Evolutionary conservation across 2,888 invertebrate genomes (phyloP).

Genomic region (Melanophora roralis): DNA sequence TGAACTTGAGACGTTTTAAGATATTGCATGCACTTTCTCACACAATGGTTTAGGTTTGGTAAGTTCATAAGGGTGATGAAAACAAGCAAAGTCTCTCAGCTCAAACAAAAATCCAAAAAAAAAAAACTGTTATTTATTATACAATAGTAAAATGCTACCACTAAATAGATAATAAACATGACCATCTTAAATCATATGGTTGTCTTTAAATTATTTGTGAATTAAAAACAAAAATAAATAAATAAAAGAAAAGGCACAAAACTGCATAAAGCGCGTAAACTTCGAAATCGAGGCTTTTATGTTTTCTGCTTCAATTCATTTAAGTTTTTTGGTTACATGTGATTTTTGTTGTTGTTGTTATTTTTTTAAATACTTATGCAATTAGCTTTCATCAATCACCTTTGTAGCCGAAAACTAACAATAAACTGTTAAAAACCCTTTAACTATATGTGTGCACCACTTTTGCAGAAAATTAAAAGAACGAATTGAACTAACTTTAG

Average conservation of each 20-base stretch:
- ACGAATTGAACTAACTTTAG: background rate
- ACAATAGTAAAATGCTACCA: too few relatives aligned
- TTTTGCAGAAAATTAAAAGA: background rate
- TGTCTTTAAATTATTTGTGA: too few relatives aligned
- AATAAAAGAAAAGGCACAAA: background rate
- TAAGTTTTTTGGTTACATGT: background rate
- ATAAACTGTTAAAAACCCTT: conserved; percentile 29
- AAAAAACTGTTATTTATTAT: too few relatives aligned
- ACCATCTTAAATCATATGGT: too few relatives aligned
- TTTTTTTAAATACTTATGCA: conserved; percentile 20
- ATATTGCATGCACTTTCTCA: too few relatives aligned
- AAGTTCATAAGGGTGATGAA: too few relatives aligned
- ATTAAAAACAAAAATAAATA: too few relatives aligned
- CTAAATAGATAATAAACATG: too few relatives aligned
- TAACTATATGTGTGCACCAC: background rate
- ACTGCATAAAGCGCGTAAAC: conserved; percentile 42
- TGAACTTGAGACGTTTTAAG: too few relatives aligned
- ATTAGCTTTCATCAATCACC: conserved; percentile 62
- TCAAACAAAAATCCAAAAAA: too few relatives aligned
- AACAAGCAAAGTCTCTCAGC: too few relatives aligned
- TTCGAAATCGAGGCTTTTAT: conserved; percentile 25
- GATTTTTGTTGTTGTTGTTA: background rate
- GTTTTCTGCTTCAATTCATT: conserved; percentile 26
- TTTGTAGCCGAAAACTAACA: conserved; percentile 36
- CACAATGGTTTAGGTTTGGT: too few relatives aligned